phyloP scores from a whole-genome alignment of 2,888 invertebrate species.

The Tachina lurida region DNA sequence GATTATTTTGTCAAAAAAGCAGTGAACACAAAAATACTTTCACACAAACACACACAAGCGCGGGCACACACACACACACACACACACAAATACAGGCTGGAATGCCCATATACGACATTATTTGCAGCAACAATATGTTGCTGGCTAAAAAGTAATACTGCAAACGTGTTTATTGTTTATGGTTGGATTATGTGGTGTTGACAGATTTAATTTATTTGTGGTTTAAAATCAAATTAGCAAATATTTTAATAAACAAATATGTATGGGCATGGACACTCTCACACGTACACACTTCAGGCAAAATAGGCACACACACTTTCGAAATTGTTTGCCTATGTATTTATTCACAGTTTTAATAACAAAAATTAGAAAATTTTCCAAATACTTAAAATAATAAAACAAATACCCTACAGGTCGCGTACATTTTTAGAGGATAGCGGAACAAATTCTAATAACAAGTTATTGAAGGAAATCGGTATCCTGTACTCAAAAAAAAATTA shows the following conservation, averaged over 20 bases:
- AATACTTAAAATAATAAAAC: slow-evolving; percentile 3
- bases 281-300: not conserved
- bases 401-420: not conserved
- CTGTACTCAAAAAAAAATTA: no score
- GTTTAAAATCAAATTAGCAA: slow-evolving; percentile 70
- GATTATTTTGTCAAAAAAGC: slow-evolving; percentile 46
- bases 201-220: slow-evolving; percentile 71
- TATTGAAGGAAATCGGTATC: no score
- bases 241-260: slow-evolving; percentile 67
- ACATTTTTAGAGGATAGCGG: not conserved
- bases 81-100: not conserved
- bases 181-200: slow-evolving; percentile 71
- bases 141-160: slow-evolving; percentile 39
- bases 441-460: no score
- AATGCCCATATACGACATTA: not conserved
- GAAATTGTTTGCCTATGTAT: not conserved
- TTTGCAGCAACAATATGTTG: slow-evolving; percentile 55
- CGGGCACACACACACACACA: not conserved
- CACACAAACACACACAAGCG: no score
- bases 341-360: slow-evolving; percentile 18
- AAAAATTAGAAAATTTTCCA: slow-evolving; percentile 37
- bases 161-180: slow-evolving; percentile 66
- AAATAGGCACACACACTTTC: not conserved
- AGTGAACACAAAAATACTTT: not conserved
- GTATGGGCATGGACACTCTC: not conserved